A percentile compares a stretch with the other conserved stretches of the same genome.
phyloP scores from a whole-genome alignment of 2,113 vertebrate genomes.

The human (Homo sapiens) region GRCh38 chr15:43716501-43717000 shows the following conservation, averaged over 20 bases:
- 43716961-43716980: slow-evolving; percentile 76
- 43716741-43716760: not conserved
- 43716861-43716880: not conserved
- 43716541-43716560: not conserved
- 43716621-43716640: not conserved
- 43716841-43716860: not conserved
- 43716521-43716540: not conserved
- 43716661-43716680: not conserved
- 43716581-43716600: not conserved
- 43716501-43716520: not conserved
- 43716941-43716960: slow-evolving; percentile 87
- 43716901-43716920: slow-evolving; percentile 82
- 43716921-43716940: slow-evolving; percentile 90
- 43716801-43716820: not conserved
- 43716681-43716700: not conserved
- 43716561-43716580: not conserved
- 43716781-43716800: not conserved
- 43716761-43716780: not conserved
- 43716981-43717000: not conserved
- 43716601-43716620: not conserved
- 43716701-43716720: not conserved
- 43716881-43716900: not conserved
- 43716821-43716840: not conserved
- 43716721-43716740: not conserved
- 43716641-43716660: not conserved